A percentile compares a stretch with the other conserved stretches of the same genome.
phyloP scores from a whole-genome alignment of 1,140 invertebrate genomes.

The Zaprionus lachaisei region DNA sequence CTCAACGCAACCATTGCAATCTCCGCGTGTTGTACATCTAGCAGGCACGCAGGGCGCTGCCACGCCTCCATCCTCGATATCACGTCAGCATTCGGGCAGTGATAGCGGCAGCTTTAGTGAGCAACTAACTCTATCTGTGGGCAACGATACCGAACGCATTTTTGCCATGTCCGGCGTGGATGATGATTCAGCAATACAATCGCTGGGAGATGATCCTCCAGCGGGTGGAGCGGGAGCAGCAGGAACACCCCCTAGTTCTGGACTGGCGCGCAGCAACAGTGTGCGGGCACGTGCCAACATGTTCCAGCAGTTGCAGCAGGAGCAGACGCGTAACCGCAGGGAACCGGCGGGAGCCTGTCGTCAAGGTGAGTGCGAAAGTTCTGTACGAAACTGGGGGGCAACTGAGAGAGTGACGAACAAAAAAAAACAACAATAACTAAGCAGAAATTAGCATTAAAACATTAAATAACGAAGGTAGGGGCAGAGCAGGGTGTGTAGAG shows the following conservation, averaged over 20 bases:
- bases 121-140: slow-evolving; percentile 64
- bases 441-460: slow-evolving; percentile 68
- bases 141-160: slow-evolving; percentile 72
- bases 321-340: slow-evolving; percentile 71
- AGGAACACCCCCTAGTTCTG: slow-evolving; percentile 27
- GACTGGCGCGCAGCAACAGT: slow-evolving; percentile 86
- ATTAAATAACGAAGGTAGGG: slow-evolving; percentile 51
- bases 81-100: slow-evolving; percentile 60
- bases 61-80: slow-evolving; percentile 12
- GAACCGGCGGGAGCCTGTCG: slow-evolving; percentile 43
- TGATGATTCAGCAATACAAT: slow-evolving; percentile 67
- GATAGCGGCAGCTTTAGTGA: slow-evolving; percentile 66
- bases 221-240: slow-evolving; percentile 14
- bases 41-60: slow-evolving; percentile 35
- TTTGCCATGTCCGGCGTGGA: slow-evolving; percentile 82
- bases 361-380: slow-evolving; percentile 58
- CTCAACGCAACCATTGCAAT: slow-evolving; percentile 70
- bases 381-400: neutral
- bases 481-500: neutral
- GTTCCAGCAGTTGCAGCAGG: slow-evolving; percentile 87
- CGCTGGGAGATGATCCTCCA: slow-evolving; percentile 49
- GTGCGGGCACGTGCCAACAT: slow-evolving; percentile 87
- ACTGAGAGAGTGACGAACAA: neutral
- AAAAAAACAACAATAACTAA: neutral
- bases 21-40: slow-evolving; percentile 62